Base-by-base conservation (phyloP, 2,888 invertebrate species). In the Drosophila recens region DNA sequence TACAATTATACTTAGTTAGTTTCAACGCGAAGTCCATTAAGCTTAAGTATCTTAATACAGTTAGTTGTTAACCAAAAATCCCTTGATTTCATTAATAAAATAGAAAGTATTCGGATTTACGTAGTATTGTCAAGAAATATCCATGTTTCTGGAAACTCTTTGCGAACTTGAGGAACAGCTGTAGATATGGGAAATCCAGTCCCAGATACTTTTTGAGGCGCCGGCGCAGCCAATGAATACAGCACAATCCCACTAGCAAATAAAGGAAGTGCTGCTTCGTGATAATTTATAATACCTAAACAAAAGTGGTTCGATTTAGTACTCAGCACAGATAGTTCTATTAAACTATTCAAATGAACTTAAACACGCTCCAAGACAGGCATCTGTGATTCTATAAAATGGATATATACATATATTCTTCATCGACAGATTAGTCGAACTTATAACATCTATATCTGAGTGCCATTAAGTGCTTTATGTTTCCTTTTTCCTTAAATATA, bases 111-210 rank as follows among this genome's bases (percentile, higher is more conserved):
- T 61, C 23, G 27, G 17, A 48, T 52, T 66, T 73, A 78, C 78
- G 48, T 82, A 30, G 63, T 62, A 27, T 67, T 93, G 71, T 94
- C 93, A 82, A 93, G 90, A 93, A 87, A 94, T 93, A 49, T 40
- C 95, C 95, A 96, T 72, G 95, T 95, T 93, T 95, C 95, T 66
- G 95, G 94, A 91, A 96, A 96, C 89, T 94, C 92, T 92, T 94
- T 94, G 87, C 95, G 93, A 70, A 84, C 51, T 71, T 66, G 62
- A 2, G 70, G 15, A 40, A 20, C 49, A 8, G 11, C 38, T 33
- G 38, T 9, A 38, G 27, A 6, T 5, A 38, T 30, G 11, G 38
- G 45, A 36, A 9, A 27, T 48, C 46, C 27, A 3, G 10, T 15
- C 11, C 1, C 36, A 36, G 45, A 36, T 11, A 38, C 4, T 34